phyloP scores from a whole-genome alignment of 2,888 invertebrate species.

The Eulithis prunata region DNA sequence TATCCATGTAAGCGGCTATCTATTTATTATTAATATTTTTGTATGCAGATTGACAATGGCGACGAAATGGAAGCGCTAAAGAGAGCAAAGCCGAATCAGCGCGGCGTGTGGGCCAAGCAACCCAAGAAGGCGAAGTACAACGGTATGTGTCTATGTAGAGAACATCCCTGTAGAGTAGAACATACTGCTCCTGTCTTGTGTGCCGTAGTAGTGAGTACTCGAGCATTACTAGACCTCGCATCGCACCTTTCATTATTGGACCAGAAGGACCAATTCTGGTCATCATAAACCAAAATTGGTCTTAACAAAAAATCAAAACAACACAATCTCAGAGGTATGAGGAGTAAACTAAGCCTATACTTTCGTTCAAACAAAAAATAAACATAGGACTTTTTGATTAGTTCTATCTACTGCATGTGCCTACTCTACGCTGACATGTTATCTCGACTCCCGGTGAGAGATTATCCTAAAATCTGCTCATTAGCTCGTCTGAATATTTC shows the following conservation, averaged over 20 bases:
- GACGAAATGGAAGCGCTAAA: slow-evolving; percentile 69
- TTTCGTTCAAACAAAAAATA: too few relatives aligned
- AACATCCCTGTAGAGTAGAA: not conserved
- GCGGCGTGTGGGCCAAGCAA: slow-evolving; percentile 91
- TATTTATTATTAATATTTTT: not conserved
- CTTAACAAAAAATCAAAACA: too few relatives aligned
- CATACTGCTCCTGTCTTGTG: not conserved
- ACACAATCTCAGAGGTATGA: too few relatives aligned
- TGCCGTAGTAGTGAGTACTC: too few relatives aligned
- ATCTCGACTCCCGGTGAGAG: not conserved
- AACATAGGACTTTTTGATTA: not conserved
- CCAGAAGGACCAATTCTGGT: too few relatives aligned
- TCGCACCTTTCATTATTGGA: too few relatives aligned
- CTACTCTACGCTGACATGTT: not conserved
- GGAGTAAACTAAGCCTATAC: too few relatives aligned
- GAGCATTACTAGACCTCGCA: too few relatives aligned
- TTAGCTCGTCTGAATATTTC: slow-evolving; percentile 23
- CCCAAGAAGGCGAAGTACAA: slow-evolving; percentile 70
- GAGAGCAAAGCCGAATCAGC: slow-evolving; percentile 88
- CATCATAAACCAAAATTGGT: too few relatives aligned
- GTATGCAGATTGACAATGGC: slow-evolving; percentile 33
- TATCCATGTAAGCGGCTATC: not conserved
- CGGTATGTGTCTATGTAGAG: slow-evolving; percentile 52
- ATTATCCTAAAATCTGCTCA: slow-evolving; percentile 15
- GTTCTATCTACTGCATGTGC: not conserved